Percentiles rank a stretch among this genome's conserved stretches.
phyloP scores from a whole-genome alignment of 2,888 invertebrate genomes.

The Malthinus seriepunctatus region DNA sequence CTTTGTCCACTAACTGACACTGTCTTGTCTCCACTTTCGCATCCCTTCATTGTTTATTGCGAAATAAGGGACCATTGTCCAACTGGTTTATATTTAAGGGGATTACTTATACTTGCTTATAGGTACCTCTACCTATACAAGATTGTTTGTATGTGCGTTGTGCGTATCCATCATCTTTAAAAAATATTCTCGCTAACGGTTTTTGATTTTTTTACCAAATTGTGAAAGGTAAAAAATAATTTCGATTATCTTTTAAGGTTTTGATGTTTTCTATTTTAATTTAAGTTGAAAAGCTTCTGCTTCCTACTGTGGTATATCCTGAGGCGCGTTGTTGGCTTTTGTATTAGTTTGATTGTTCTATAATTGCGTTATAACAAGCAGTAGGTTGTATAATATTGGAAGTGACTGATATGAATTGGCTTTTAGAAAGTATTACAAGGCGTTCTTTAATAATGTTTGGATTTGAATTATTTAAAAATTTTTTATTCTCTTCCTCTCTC shows the following conservation, averaged over 20 bases:
- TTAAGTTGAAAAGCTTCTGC: slow-evolving; percentile 24
- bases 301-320: slow-evolving; percentile 21
- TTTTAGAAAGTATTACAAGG: slow-evolving; percentile 18
- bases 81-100: slow-evolving; percentile 26
- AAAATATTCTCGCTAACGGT: slow-evolving; percentile 9
- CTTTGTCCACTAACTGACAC: slow-evolving; percentile 34
- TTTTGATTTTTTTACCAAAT: slow-evolving; percentile 11
- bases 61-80: slow-evolving; percentile 32
- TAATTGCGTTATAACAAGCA: slow-evolving; percentile 19
- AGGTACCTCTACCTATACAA: too few species aligned
- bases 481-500: not conserved
- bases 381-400: slow-evolving; percentile 18
- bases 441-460: slow-evolving; percentile 7
- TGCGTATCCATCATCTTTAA: slow-evolving; percentile 12
- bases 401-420: slow-evolving; percentile 8
- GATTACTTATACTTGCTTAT: slow-evolving; percentile 1
- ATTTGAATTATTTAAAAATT: slow-evolving; percentile 4
- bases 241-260: slow-evolving; percentile 18
- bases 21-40: slow-evolving; percentile 35
- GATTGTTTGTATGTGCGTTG: too few species aligned
- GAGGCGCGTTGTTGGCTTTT: slow-evolving; percentile 12
- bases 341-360: slow-evolving; percentile 20
- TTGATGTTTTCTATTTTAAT: slow-evolving; percentile 19
- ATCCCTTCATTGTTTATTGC: slow-evolving; percentile 38
- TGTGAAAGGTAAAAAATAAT: slow-evolving; percentile 17